Base-by-base conservation (phyloP, 1,140 invertebrate genomes). In the Cataglyphis hispanica region DNA sequence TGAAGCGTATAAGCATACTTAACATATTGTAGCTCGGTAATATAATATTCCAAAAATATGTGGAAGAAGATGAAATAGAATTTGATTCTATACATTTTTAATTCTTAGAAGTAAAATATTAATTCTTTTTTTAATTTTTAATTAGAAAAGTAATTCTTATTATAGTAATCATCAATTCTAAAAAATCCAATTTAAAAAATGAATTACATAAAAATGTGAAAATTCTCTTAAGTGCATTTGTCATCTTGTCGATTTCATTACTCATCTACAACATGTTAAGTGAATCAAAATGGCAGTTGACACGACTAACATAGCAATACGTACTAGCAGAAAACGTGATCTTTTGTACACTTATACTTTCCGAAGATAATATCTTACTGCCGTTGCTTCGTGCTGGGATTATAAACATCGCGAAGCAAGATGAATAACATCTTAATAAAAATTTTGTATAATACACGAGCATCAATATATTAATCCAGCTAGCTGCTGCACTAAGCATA, bases 311-410 rank as follows among this genome's bases (percentile, higher is more conserved):
- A 81, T 90, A 90, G 77, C 77, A 90, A 86, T 90, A 89, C 31
- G 72, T 67, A 25, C 53, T 84, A 86, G 61, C 60, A 63, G 46
- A 27, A 76, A 27, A 70, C 86, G 22, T 22, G 76, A 76, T 86
- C 72, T 90, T 90, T 90, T 90, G 66, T 90, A 90, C 46, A 87
- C 86, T 83, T 60, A 83, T 64, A 77, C 63, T 83, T 89, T 90
- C 74, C 60, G 61, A 85, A 46, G 77, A 90, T 84, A 67, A 87
- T 63, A 31, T 86, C 85, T 43, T 61, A 90, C 83, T 86, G 77
- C 88, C 83, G 89, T 84, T 83, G 66, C 77, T 77, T 90, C 76
- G 83, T 67, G 63, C 61, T 46, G 56, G 25, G 63, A 25, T 60
- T 64, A 53, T 56, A 46, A 72, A 85, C 61, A 80, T 31, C 75